Conservation (phyloP, 2,797 vertebrate species). For the Ctenopoma kingsleyae region DNA sequence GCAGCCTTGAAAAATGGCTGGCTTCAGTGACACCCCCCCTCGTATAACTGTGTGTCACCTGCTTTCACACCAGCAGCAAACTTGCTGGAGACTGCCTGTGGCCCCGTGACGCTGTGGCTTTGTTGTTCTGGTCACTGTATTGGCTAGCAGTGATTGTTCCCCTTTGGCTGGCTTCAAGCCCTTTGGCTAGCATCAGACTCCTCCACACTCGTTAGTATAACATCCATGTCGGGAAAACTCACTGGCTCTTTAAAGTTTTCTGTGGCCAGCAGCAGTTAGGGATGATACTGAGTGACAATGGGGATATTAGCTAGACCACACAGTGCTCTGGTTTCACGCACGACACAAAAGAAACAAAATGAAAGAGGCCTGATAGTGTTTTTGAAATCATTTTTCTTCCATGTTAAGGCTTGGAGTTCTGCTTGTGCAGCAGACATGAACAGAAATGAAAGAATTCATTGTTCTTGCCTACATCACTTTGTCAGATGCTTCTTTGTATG, state of each 20-base stretch:
- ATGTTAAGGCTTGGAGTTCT: neutral
- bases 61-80: slow-evolving; percentile 13
- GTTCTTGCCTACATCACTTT: neutral
- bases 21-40: neutral
- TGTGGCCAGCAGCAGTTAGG: neutral
- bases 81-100: slow-evolving; percentile 21
- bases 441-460: neutral
- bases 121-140: slow-evolving; percentile 19
- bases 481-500: slow-evolving; percentile 9
- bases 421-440: neutral
- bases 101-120: slow-evolving; percentile 9
- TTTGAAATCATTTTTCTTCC: neutral
- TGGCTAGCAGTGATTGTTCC: slow-evolving; percentile 23
- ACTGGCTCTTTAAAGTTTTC: neutral
- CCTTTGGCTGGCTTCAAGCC: slow-evolving; percentile 23
- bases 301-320: slow-evolving; percentile 11
- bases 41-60: slow-evolving; percentile 1
- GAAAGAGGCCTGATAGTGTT: neutral
- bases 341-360: slow-evolving; percentile 8
- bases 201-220: slow-evolving; percentile 28
- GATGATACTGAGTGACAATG: slow-evolving; percentile 8
- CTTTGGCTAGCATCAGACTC: slow-evolving; percentile 36
- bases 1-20: slow-evolving; percentile 6
- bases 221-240: slow-evolving; percentile 17
- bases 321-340: neutral